These are phyloP conservation scores for Ephialtes manifestator DNA, from an alignment of 2,888 invertebrate genomes.

Conservation along the genomic window DNA sequence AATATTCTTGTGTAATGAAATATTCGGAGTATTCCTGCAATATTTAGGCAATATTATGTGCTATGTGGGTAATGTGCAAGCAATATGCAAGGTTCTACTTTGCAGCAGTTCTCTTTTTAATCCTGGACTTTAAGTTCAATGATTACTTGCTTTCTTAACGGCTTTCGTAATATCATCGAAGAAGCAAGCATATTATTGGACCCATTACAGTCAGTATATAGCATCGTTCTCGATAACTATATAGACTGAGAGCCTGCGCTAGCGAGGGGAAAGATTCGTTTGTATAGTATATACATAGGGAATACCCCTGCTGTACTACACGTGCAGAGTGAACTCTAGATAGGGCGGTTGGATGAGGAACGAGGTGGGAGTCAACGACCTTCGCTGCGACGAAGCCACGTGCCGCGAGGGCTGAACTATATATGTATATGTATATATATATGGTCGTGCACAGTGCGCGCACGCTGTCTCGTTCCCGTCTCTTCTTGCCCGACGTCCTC, in stretches of 20 bases:
- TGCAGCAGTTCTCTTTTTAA: background rate
- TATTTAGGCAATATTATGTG: too few relatives aligned
- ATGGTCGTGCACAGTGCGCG: constrained; percentile 15
- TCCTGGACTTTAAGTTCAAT: background rate
- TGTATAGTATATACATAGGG: constrained; percentile 37
- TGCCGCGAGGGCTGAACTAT: constrained; percentile 54
- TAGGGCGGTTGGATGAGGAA: constrained; percentile 62
- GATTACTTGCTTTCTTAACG: background rate
- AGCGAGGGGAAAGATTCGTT: constrained; percentile 26
- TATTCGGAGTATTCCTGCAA: too few relatives aligned
- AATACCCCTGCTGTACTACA: constrained; percentile 53
- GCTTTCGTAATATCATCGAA: background rate
- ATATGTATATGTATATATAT: background rate
- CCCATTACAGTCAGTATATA: background rate
- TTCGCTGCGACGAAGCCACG: constrained; percentile 60
- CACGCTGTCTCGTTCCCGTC: constrained; percentile 49
- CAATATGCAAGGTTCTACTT: background rate
- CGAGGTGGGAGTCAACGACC: constrained; percentile 65
- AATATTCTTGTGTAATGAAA: too few relatives aligned
- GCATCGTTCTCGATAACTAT: constrained; percentile 1
- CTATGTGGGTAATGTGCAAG: too few relatives aligned
- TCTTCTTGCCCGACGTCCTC: constrained; percentile 42
- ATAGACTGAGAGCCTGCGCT: constrained; percentile 10
- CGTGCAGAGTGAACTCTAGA: constrained; percentile 56
- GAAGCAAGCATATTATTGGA: background rate